These are phyloP conservation scores for Sorex araneus DNA, from an alignment of 2,113 vertebrate genomes.

Conservation along the genomic window DNA sequence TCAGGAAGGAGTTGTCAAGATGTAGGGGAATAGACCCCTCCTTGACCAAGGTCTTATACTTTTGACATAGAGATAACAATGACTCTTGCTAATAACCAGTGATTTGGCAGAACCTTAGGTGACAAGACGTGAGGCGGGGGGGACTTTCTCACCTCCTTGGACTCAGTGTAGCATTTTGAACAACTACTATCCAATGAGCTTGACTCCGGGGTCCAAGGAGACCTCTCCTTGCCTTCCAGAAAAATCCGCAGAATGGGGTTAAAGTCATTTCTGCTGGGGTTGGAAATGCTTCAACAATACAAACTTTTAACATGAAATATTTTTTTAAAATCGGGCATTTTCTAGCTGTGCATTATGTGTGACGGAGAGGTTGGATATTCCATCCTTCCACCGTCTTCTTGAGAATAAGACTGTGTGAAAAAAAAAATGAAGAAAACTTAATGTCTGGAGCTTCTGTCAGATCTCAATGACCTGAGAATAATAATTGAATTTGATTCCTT, in stretches of 20 bases:
- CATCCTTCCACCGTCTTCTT: background rate
- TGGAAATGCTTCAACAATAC: background rate
- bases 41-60: background rate
- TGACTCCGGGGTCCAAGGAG: background rate
- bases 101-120: background rate
- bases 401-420: background rate
- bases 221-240: background rate
- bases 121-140: background rate
- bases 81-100: too few relatives aligned
- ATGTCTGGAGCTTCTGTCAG: background rate
- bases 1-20: background rate
- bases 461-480: background rate
- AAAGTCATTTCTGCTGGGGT: background rate
- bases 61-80: background rate
- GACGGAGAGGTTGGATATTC: background rate
- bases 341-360: background rate
- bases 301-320: constrained; percentile 11
- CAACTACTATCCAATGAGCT: too few relatives aligned
- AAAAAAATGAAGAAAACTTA: background rate
- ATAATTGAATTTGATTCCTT: background rate
- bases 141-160: accelerated
- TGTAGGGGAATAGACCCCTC: background rate
- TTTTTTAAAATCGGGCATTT: background rate
- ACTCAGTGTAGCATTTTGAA: background rate
- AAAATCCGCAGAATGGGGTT: background rate